A percentile compares a stretch with the other conserved stretches of the same genome.
Conservation (phyloP, 1,140 invertebrate genomes). For the Cotesia vestalis region DNA sequence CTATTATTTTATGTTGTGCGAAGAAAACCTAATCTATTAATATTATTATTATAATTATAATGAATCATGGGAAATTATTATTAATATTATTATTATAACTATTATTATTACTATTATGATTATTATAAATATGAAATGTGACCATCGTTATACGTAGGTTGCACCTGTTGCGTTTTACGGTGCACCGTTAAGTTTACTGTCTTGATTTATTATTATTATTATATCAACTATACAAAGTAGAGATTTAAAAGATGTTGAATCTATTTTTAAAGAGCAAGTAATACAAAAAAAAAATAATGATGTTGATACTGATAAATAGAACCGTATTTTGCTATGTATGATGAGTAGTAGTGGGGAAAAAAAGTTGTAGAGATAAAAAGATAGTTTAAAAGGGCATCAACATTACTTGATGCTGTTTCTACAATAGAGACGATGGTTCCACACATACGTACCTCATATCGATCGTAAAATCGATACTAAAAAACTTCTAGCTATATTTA, state of each 20-base stretch:
- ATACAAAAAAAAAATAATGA: slow-evolving; percentile 47
- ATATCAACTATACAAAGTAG: slow-evolving; percentile 53
- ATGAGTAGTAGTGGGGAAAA: slow-evolving; percentile 30
- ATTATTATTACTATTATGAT: slow-evolving; percentile 22
- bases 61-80: neutral
- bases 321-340: slow-evolving; percentile 63
- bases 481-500: slow-evolving; percentile 54
- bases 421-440: slow-evolving; percentile 57
- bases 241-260: slow-evolving; percentile 61
- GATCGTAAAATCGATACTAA: slow-evolving; percentile 61
- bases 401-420: slow-evolving; percentile 50
- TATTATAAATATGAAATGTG: neutral
- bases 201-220: slow-evolving; percentile 46
- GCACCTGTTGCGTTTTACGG: slow-evolving; percentile 25
- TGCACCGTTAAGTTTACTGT: slow-evolving; percentile 39
- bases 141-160: neutral
- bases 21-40: slow-evolving; percentile 2
- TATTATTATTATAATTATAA: too few relatives aligned
- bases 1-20: slow-evolving; percentile 3
- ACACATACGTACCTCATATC: slow-evolving; percentile 64
- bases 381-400: slow-evolving; percentile 29
- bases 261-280: slow-evolving; percentile 62
- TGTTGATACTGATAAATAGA: slow-evolving; percentile 43
- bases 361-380: slow-evolving; percentile 17
- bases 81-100: neutral